Conservation (phyloP, 2,888 invertebrate genomes). For the Stomorhina lunata region DNA sequence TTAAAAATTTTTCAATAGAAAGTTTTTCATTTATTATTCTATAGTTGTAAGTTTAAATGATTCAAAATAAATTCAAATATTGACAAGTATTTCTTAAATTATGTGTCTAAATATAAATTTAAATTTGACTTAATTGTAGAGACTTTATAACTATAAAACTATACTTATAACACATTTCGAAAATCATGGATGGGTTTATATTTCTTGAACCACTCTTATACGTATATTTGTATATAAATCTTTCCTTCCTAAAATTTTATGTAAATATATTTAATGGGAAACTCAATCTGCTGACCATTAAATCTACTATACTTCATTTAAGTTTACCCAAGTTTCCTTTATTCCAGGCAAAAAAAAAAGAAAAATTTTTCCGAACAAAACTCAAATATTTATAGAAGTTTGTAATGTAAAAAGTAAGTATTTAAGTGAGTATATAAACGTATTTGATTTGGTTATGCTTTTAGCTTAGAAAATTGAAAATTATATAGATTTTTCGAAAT, state of each 20-base stretch:
- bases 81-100: too few species aligned
- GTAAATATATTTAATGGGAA: slow-evolving; percentile 27
- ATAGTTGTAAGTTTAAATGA: too few species aligned
- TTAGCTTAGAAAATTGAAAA: slow-evolving; percentile 30
- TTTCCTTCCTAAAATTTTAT: neutral
- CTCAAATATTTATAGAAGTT: neutral
- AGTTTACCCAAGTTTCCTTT: neutral
- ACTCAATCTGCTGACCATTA: slow-evolving; percentile 37
- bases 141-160: too few species aligned
- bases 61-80: too few species aligned
- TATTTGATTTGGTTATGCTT: slow-evolving; percentile 28
- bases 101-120: too few species aligned
- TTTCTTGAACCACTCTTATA: too few species aligned
- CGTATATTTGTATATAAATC: too few species aligned
- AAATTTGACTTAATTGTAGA: too few species aligned
- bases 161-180: too few species aligned
- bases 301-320: slow-evolving; percentile 27
- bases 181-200: too few species aligned
- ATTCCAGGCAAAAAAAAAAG: neutral
- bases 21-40: too few species aligned
- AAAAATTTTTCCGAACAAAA: neutral
- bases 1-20: too few species aligned
- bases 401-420: neutral
- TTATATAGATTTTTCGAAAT: slow-evolving; percentile 20
- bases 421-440: neutral